Evolutionary conservation across 2,113 vertebrate genomes (phyloP).

Genomic region (Orcinus orca): DNA sequence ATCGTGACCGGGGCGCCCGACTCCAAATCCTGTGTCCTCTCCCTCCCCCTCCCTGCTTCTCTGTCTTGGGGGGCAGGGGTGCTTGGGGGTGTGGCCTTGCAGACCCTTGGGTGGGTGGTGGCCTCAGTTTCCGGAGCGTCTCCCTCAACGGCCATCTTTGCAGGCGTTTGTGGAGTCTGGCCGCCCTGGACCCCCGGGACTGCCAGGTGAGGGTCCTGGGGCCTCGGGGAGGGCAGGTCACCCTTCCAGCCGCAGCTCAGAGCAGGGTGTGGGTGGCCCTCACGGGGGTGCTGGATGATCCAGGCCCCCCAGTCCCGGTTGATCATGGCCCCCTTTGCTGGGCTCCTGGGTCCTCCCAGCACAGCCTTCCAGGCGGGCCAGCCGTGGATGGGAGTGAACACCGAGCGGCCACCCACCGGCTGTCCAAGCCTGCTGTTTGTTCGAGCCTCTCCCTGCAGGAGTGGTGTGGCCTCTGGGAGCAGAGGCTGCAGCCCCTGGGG

Average conservation of each 20-base stretch:
- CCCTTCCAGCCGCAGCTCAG: background rate
- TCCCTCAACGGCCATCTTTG: background rate
- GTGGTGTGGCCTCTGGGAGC: accelerated
- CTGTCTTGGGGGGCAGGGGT: accelerated
- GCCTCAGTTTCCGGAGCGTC: accelerated
- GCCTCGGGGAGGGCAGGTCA: background rate
- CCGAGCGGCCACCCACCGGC: background rate
- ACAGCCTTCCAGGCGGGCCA: background rate
- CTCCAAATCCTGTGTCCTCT: background rate
- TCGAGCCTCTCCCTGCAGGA: accelerated
- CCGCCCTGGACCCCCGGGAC: constrained; percentile 38
- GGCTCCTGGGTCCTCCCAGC: background rate
- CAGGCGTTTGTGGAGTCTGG: constrained; percentile 61
- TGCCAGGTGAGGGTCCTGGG: constrained; percentile 48
- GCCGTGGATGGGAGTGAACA: accelerated
- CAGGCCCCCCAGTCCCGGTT: accelerated
- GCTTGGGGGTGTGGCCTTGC: background rate
- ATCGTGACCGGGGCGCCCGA: background rate
- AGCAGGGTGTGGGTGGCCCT: background rate
- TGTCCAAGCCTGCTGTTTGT: background rate
- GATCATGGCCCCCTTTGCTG: accelerated
- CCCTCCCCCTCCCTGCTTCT: accelerated
- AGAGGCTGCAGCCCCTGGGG: background rate
- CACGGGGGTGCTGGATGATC: background rate
- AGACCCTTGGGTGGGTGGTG: accelerated